phyloP scores from a whole-genome alignment of 2,113 vertebrate genomes.

The Pristiophorus japonicus region DNA sequence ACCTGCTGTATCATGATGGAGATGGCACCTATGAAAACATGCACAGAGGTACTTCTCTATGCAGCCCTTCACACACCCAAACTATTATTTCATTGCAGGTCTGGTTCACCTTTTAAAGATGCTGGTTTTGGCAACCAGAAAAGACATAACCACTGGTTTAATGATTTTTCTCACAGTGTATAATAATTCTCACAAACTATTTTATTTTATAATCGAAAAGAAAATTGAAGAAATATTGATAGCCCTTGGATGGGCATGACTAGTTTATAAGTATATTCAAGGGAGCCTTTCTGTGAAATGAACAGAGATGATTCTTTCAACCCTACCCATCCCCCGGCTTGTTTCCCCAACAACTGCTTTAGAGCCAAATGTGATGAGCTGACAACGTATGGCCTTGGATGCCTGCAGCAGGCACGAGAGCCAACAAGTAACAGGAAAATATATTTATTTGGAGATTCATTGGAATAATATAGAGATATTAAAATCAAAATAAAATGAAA shows the following conservation, averaged over 20 bases:
- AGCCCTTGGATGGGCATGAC: not conserved
- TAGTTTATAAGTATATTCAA: conserved; percentile 5
- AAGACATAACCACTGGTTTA: not conserved
- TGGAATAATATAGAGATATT: not conserved
- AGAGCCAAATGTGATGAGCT: not conserved
- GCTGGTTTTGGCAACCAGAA: not conserved
- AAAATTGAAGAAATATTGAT: conserved; percentile 17
- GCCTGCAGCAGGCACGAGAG: not conserved
- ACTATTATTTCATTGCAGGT: not conserved
- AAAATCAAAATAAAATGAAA: not conserved
- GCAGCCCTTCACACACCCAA: not conserved
- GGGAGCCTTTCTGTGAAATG: not conserved
- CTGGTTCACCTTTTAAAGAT: not conserved
- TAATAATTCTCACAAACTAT: not conserved
- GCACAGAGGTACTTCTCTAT: not conserved
- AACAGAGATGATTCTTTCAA: not conserved
- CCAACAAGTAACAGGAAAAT: not conserved
- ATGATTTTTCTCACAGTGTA: not conserved
- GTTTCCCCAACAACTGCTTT: conserved; percentile 13
- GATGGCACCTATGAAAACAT: not conserved
- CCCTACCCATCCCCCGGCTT: not conserved
- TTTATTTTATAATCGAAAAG: conserved; percentile 4
- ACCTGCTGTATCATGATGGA: not conserved
- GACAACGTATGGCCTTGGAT: not conserved
- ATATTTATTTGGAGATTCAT: not conserved